Percentiles rank a stretch among this genome's conserved stretches.
Conservation (phyloP, 2,113 vertebrate species). For the Prolemur simus region DNA sequence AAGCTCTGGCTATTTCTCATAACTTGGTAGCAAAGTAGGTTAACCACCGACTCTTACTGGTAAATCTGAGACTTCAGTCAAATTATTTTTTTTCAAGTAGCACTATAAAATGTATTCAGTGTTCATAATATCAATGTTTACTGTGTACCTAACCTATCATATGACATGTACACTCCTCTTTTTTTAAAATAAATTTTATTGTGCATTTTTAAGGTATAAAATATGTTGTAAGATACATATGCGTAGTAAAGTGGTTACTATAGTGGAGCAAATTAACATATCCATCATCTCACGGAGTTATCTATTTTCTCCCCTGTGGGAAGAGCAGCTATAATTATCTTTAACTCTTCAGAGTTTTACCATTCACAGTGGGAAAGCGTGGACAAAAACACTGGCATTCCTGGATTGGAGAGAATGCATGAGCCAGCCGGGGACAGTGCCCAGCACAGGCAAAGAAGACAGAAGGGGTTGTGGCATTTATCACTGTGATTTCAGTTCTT, state of each 20-base stretch:
- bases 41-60: too few species aligned
- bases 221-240: not conserved
- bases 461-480: fast-evolving
- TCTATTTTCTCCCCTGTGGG: not conserved
- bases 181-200: not conserved
- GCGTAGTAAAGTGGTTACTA: not conserved
- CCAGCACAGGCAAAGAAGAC: too few species aligned
- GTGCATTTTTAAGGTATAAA: not conserved
- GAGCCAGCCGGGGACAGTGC: too few species aligned
- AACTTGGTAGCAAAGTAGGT: too few species aligned
- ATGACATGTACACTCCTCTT: not conserved
- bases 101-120: not conserved
- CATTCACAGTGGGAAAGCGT: too few species aligned
- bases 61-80: not conserved
- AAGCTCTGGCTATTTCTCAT: not conserved
- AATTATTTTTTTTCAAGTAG: not conserved
- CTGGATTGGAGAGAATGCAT: not conserved
- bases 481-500: not conserved
- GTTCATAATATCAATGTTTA: not conserved
- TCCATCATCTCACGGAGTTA: not conserved
- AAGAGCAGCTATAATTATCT: not conserved
- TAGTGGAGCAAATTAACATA: not conserved
- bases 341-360: not conserved
- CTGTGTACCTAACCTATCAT: not conserved
- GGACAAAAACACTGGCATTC: not conserved